These are phyloP conservation scores for Drosophila infuscata DNA, from an alignment of 2,888 invertebrate genomes.

Conservation along the genomic window DNA sequence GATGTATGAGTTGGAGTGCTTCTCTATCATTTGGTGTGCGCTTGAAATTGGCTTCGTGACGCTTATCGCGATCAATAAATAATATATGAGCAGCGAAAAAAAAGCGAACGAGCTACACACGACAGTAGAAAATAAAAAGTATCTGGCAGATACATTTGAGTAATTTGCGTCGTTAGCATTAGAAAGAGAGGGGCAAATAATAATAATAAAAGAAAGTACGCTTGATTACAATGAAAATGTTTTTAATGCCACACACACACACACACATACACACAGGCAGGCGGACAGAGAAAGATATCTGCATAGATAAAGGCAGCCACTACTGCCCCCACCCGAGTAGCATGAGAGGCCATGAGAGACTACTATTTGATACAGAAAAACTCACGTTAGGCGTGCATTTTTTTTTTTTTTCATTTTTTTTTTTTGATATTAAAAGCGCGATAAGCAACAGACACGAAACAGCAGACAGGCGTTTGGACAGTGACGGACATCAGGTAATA, in stretches of 20 bases:
- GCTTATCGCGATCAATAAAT: slow-evolving; percentile 85
- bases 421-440: slow-evolving; percentile 79
- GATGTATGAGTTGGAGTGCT: slow-evolving; percentile 28
- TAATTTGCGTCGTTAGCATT: slow-evolving; percentile 79
- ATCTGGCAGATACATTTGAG: slow-evolving; percentile 81
- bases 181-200: slow-evolving; percentile 67
- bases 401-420: slow-evolving; percentile 22
- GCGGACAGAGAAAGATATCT: slow-evolving; percentile 74
- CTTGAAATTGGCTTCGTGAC: slow-evolving; percentile 83
- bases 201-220: slow-evolving; percentile 82
- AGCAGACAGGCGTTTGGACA: slow-evolving; percentile 21
- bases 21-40: slow-evolving; percentile 71
- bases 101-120: slow-evolving; percentile 37
- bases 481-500: slow-evolving; percentile 57
- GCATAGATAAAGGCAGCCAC: slow-evolving; percentile 73
- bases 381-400: slow-evolving; percentile 57
- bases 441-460: slow-evolving; percentile 69
- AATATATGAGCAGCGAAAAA: slow-evolving; percentile 78
- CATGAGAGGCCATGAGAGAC: slow-evolving; percentile 34
- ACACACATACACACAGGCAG: slow-evolving; percentile 12
- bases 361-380: slow-evolving; percentile 12
- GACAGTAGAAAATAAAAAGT: slow-evolving; percentile 71
- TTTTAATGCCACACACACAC: slow-evolving; percentile 67
- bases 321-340: slow-evolving; percentile 16
- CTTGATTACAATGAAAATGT: slow-evolving; percentile 81